phyloP scores from a whole-genome alignment of 2,888 invertebrate genomes.

The Diploptera punctata region DNA sequence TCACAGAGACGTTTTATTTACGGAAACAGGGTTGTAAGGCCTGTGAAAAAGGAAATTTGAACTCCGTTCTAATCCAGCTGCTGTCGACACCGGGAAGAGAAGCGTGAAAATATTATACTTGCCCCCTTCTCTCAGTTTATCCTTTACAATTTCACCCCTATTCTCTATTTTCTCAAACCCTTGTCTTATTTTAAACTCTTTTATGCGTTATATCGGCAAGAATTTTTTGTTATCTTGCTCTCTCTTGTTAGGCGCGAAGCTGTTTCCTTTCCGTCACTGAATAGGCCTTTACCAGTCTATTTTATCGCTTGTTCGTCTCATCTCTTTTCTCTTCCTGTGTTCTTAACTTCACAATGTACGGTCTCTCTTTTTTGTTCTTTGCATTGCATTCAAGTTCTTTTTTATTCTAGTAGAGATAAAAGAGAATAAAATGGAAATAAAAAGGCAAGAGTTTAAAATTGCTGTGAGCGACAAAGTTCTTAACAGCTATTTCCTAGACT shows the following conservation, averaged over 20 bases:
- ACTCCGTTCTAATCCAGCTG: constrained; percentile 26
- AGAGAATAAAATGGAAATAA: constrained; percentile 14
- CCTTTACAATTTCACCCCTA: constrained; percentile 14
- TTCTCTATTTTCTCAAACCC: constrained; percentile 19
- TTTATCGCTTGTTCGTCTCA: neutral
- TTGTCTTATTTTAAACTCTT: constrained; percentile 29
- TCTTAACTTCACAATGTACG: neutral
- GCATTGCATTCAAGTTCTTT: neutral
- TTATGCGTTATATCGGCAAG: constrained; percentile 25
- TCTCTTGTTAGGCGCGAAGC: neutral
- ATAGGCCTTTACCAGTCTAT: constrained; percentile 9
- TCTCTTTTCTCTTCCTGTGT: neutral
- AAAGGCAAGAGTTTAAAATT: constrained; percentile 23
- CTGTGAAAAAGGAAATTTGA: constrained; percentile 36
- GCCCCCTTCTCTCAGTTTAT: constrained; percentile 4
- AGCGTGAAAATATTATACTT: neutral
- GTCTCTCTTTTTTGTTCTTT: constrained; percentile 6
- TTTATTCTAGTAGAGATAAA: constrained; percentile 19
- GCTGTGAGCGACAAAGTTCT: neutral
- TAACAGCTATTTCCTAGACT: neutral
- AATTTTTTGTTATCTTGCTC: neutral
- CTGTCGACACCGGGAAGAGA: neutral
- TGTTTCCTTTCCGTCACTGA: neutral
- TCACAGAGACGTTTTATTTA: neutral
- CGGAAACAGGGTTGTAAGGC: neutral